These are phyloP conservation scores for Pluvialis apricaria DNA, from an alignment of 2,113 vertebrate species.

Conservation along the genomic window DNA sequence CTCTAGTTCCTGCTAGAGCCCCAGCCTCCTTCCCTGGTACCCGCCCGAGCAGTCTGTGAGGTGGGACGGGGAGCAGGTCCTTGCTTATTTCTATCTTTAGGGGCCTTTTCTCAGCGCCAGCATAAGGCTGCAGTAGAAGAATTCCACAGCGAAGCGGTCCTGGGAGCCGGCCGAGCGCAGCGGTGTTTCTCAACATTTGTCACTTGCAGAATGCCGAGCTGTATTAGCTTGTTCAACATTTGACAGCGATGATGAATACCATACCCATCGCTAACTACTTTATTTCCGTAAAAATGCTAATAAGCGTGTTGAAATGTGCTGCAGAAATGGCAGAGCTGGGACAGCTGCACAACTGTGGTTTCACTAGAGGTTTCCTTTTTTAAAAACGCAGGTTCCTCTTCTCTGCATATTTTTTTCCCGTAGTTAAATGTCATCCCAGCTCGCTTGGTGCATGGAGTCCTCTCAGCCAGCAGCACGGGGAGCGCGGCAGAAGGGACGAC, in stretches of 20 bases:
- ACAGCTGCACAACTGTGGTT: constrained; percentile 30
- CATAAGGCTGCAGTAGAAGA: neutral
- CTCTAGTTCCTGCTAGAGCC: neutral
- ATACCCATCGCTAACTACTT: neutral
- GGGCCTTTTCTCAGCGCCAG: neutral
- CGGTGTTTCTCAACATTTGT: neutral
- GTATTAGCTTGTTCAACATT: neutral
- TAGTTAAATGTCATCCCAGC: neutral
- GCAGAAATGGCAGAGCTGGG: neutral
- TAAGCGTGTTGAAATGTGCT: neutral
- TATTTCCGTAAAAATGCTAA: neutral
- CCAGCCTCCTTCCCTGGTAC: neutral
- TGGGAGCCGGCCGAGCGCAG: neutral
- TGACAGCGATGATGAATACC: neutral
- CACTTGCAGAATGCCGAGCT: neutral
- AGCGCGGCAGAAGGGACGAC: neutral
- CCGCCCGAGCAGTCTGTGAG: rapidly evolving
- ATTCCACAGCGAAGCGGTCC: neutral
- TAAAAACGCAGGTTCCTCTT: constrained; percentile 1
- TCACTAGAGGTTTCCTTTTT: constrained; percentile 11
- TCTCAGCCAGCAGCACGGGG: neutral
- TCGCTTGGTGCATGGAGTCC: neutral
- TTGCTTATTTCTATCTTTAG: neutral
- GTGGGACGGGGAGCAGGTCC: neutral
- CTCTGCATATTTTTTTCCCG: neutral